Evolutionary conservation across 2,797 vertebrate species (phyloP).

Genomic region (Sebastes baramenuke): DNA sequence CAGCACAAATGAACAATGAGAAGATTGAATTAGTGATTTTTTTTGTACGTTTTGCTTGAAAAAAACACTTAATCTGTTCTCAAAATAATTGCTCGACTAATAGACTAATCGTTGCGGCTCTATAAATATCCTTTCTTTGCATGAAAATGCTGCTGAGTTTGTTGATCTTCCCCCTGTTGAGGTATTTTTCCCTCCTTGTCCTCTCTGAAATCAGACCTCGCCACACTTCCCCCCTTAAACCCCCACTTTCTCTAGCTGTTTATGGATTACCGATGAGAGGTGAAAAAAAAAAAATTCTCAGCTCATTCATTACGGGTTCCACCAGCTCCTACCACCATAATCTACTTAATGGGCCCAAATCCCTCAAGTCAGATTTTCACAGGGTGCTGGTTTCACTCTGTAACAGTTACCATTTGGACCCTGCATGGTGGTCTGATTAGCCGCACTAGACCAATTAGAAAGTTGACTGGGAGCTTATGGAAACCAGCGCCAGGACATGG

Average conservation of each 20-base stretch:
- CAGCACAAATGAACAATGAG: background rate
- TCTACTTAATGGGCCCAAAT: constrained; percentile 84
- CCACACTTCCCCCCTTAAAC: constrained; percentile 38
- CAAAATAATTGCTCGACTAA: background rate
- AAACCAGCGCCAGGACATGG: constrained; percentile 54
- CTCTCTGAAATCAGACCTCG: constrained; percentile 46
- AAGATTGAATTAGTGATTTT: background rate
- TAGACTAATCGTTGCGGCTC: background rate
- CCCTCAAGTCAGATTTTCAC: constrained; percentile 84
- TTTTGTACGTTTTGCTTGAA: background rate
- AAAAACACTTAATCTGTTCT: background rate
- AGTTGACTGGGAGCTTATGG: constrained; percentile 67
- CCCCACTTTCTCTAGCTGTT: constrained; percentile 40
- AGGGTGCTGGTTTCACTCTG: constrained; percentile 85
- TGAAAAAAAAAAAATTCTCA: constrained; percentile 30
- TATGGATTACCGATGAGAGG: constrained; percentile 69
- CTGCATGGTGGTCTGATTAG: constrained; percentile 78
- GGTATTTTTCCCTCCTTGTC: constrained; percentile 7
- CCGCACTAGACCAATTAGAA: constrained; percentile 73
- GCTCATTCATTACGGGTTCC: constrained; percentile 79
- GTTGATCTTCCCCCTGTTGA: background rate
- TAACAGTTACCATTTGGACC: constrained; percentile 84
- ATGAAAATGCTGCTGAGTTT: background rate
- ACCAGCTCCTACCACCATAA: constrained; percentile 89
- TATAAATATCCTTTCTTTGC: background rate